Evolutionary conservation across 2,113 vertebrate species (phyloP).

Genomic region (Pantherophis guttatus): DNA sequence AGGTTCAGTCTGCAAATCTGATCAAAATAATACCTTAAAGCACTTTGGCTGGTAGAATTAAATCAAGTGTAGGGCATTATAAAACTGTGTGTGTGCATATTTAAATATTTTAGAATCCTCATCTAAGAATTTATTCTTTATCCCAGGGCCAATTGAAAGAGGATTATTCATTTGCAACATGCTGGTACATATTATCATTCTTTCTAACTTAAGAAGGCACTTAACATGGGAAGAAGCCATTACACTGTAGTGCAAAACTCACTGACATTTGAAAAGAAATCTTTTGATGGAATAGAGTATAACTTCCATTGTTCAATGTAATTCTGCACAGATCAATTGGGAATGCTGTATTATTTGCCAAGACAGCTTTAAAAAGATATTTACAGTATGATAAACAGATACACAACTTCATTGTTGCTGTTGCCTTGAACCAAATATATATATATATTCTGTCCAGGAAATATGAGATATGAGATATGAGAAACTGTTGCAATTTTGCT

Average conservation of each 20-base stretch:
- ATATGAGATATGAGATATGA: background rate
- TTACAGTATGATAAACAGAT: conserved; percentile 7
- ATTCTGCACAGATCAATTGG: conserved; percentile 19
- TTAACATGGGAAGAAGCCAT: conserved; percentile 34
- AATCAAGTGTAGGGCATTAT: conserved; percentile 38
- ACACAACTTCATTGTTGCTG: background rate
- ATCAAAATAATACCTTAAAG: conserved; percentile 48
- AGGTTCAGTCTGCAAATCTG: conserved; percentile 47
- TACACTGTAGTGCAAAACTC: conserved; percentile 36
- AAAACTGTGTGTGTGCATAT: conserved; percentile 41
- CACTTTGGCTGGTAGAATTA: conserved; percentile 42
- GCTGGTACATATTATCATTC: conserved; percentile 43
- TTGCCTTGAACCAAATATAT: background rate
- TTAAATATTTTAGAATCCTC: conserved; percentile 44
- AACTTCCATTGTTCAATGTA: conserved; percentile 34
- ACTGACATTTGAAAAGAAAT: conserved; percentile 52
- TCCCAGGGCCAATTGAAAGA: conserved; percentile 32
- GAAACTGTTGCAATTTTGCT: background rate
- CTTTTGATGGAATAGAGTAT: conserved; percentile 30
- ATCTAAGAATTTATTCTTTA: conserved; percentile 17
- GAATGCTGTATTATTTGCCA: conserved; percentile 39
- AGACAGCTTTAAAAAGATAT: conserved; percentile 33
- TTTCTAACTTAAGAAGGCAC: conserved; percentile 38
- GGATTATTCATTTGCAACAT: conserved; percentile 24
- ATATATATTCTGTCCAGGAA: background rate